Evolutionary conservation across 2,888 invertebrate genomes (phyloP), one percentile per base, ranked within the genome.

Genomic region (Coecobrya sp.): DNA sequence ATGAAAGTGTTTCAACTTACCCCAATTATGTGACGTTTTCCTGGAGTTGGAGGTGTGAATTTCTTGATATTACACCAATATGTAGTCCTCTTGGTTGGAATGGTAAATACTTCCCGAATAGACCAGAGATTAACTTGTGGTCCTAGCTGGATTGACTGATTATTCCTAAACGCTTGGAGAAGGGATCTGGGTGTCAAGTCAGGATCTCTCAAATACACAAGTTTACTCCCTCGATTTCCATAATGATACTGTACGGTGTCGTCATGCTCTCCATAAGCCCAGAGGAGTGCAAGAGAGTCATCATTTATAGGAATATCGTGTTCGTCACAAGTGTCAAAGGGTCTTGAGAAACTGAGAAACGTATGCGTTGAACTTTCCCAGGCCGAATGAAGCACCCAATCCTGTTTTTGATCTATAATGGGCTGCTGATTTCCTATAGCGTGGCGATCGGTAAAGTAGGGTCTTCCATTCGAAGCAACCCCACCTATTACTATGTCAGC

Each of bases 401-500:
- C 81, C 45, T 89, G 88, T 3, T 45, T 62, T 0, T n/a, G 4
- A 30, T 89, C 88, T 36, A 27, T 11, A 25, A 52, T 19, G 0
- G 88, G 88, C 13, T 22, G 25, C 59, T 68, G 81, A 36, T 88
- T 62, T 11, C 45, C 62, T 16, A 88, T 42, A 0, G 62, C 88
- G 22, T 88, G 73, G 1, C 45, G 42, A 27, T 88, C 88, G 0
- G 11, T 49, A 22, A 88, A 89, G 22, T 89, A 89, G 0, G 88
- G 52, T 10, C 13, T 16, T 25, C 88, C 88, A 52, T 30, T 81
- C 0, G 49, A 8, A n/a, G 10, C 10, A 8, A 89, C 88, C 13
- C 88, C 88, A n/a, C 88, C 88, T 0, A 89, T 52, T 8, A 89
- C 36, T 2, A 89, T 65, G 49, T 89, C 88, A 2, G 81, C 65